These are phyloP conservation scores for Cephalopachus bancanus DNA, from an alignment of 2,797 vertebrate species.

Conservation along the genomic window DNA sequence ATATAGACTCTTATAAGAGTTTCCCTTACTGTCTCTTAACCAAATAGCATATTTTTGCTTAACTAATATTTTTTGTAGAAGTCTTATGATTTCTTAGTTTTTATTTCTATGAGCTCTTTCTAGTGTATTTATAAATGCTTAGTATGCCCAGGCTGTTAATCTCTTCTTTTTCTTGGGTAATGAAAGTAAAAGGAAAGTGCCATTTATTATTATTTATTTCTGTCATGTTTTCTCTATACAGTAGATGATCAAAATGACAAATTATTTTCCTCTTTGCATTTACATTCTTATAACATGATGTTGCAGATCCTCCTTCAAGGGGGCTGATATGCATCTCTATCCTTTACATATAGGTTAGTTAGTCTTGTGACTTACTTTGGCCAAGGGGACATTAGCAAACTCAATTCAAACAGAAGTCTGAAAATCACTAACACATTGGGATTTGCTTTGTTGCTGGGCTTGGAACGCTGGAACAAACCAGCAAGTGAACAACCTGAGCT, in stretches of 20 bases:
- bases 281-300: neutral
- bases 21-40: neutral
- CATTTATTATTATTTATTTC: neutral
- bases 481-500: neutral
- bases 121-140: neutral
- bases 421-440: neutral
- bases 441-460: neutral
- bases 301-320: neutral
- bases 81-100: neutral
- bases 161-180: constrained; percentile 2
- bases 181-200: neutral
- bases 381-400: neutral
- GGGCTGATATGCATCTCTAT: neutral
- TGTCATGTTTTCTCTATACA: neutral
- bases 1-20: neutral
- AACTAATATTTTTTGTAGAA: neutral
- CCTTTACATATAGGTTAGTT: neutral
- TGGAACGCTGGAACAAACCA: neutral
- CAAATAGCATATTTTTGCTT: constrained; percentile 19
- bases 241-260: neutral
- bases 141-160: neutral
- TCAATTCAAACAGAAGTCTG: neutral
- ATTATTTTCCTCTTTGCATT: neutral
- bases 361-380: neutral
- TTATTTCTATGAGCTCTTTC: neutral